phyloP scores from a whole-genome alignment of 2,113 vertebrate species.

The Vimba vimba region DNA sequence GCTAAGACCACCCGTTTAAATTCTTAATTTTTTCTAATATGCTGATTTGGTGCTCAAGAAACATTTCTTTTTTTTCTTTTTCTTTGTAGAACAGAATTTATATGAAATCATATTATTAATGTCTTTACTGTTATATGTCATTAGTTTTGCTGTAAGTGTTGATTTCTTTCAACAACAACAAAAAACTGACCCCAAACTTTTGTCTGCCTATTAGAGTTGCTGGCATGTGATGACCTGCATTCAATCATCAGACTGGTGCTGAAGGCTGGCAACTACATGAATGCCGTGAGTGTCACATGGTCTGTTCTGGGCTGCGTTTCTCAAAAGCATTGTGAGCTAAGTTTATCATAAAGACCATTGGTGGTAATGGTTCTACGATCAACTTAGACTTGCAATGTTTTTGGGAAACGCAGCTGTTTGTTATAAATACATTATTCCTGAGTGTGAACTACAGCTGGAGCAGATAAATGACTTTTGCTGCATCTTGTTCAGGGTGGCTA shows the following conservation, averaged over 20 bases:
- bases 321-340: too few species aligned
- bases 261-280: conserved; percentile 85
- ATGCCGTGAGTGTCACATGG: conserved; percentile 72
- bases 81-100: neutral
- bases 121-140: neutral
- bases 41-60: neutral
- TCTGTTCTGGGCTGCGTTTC: neutral
- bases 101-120: neutral
- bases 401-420: neutral
- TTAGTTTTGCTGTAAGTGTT: neutral
- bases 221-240: conserved; percentile 82
- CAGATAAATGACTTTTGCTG: neutral
- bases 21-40: neutral
- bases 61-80: neutral
- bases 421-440: neutral
- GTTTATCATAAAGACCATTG: too few species aligned
- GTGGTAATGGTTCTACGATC: too few species aligned
- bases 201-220: conserved; percentile 70
- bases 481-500: conserved; percentile 74
- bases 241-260: conserved; percentile 80
- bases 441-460: neutral
- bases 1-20: neutral
- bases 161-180: too few species aligned
- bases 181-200: neutral
- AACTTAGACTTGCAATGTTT: too few species aligned